phyloP scores from a whole-genome alignment of 35 echinoderm and acorn worm genomes.

The Holothuria glaberrima region DNA sequence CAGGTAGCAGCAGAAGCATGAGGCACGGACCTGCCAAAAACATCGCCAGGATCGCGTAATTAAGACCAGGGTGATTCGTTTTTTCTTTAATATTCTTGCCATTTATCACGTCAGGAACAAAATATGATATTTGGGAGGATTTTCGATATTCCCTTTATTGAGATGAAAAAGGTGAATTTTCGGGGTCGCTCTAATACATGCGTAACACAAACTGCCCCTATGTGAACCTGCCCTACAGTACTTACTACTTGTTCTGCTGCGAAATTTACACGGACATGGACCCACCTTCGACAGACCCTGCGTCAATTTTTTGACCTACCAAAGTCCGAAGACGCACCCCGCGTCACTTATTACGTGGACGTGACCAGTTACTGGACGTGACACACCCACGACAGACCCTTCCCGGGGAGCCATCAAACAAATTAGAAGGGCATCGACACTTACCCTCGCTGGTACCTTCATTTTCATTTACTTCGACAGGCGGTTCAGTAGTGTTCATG shows the following conservation, averaged over 20 bases:
- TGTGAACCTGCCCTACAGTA: too few relatives aligned
- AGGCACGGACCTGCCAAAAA: not conserved
- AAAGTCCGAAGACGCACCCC: not conserved
- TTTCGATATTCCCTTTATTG: not conserved
- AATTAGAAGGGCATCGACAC: not conserved
- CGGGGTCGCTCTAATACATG: not conserved
- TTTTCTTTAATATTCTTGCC: not conserved
- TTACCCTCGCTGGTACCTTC: not conserved
- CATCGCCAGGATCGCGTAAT: not conserved
- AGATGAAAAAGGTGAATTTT: not conserved
- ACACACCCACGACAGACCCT: not conserved
- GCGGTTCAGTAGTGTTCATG: not conserved
- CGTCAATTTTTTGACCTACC: not conserved
- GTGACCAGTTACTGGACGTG: too few relatives aligned
- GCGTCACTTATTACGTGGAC: not conserved
- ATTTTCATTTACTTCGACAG: not conserved
- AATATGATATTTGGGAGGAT: not conserved
- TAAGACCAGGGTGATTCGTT: not conserved
- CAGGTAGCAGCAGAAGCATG: not conserved
- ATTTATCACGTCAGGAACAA: not conserved
- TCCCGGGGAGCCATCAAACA: not conserved
- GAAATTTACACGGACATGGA: not conserved
- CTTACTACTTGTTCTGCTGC: not conserved
- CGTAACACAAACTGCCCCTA: not conserved
- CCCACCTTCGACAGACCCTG: slow-evolving; percentile 8